Conservation (phyloP, 2,797 vertebrate species). For the Xiphorhynchus erythropygius region DNA sequence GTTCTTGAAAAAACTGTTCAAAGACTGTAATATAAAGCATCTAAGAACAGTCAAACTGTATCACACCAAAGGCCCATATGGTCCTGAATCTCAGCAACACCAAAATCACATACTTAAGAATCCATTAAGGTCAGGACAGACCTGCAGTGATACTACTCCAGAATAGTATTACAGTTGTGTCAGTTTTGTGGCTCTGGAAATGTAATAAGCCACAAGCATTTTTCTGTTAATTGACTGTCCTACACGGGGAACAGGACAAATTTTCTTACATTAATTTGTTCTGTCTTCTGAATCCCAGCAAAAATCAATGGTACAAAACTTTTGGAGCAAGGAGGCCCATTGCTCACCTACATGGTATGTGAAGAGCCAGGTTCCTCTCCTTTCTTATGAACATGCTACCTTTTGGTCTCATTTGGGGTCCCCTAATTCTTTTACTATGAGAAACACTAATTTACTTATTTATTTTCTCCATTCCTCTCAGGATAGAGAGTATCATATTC, state of each 20-base stretch:
- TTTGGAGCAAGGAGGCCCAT: not conserved
- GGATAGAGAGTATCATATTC: not conserved
- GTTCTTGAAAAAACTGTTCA: not conserved
- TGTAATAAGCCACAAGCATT: not conserved
- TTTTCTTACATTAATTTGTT: not conserved
- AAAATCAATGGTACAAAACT: not conserved
- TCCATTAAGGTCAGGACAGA: not conserved
- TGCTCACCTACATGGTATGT: accelerated
- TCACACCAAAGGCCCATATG: not conserved
- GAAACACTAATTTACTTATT: not conserved
- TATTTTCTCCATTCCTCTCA: not conserved
- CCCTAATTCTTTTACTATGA: not conserved
- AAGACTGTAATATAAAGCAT: not conserved
- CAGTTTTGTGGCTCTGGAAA: not conserved
- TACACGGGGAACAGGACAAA: not conserved
- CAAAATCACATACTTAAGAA: not conserved
- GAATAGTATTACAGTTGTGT: not conserved
- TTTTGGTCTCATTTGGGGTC: not conserved
- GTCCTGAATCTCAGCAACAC: not conserved
- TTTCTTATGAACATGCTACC: not conserved
- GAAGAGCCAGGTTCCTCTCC: not conserved
- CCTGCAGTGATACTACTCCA: not conserved
- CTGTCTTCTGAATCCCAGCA: not conserved
- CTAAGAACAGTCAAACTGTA: not conserved
- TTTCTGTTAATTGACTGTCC: not conserved